Evolutionary conservation across 2,797 vertebrate genomes (phyloP).

Genomic region (Cottoperca gobio): DNA sequence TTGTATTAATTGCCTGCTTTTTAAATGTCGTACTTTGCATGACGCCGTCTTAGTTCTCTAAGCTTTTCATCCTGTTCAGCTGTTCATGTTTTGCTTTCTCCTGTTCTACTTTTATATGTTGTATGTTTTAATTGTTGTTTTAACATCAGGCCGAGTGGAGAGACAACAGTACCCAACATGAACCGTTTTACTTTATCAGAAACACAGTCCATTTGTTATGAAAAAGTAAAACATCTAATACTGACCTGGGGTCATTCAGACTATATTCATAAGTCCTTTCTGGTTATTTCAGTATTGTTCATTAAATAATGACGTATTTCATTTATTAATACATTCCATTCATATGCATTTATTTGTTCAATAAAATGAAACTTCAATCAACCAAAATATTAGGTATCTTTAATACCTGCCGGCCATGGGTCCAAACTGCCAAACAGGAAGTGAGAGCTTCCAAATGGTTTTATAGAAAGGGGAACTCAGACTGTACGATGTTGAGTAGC

Average conservation of each 20-base stretch:
- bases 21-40: neutral
- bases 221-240: neutral
- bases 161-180: neutral
- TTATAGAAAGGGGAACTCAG: neutral
- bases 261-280: neutral
- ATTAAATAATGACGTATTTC: neutral
- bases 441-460: neutral
- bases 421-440: conserved; percentile 14
- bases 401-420: neutral
- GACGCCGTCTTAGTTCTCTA: neutral
- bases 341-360: neutral
- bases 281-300: neutral
- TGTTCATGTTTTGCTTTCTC: neutral
- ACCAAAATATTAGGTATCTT: neutral
- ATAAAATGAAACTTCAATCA: neutral
- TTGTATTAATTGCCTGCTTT: neutral
- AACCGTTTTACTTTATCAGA: neutral
- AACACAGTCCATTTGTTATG: neutral
- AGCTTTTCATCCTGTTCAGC: neutral
- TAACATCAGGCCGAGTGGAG: neutral
- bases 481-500: neutral
- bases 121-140: neutral
- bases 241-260: neutral
- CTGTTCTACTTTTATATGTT: neutral
- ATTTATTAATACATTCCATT: too few species aligned